Percentiles rank a stretch among this genome's conserved stretches.
Conservation (phyloP, 2,888 invertebrate genomes). For the Saturnia pavonia region DNA sequence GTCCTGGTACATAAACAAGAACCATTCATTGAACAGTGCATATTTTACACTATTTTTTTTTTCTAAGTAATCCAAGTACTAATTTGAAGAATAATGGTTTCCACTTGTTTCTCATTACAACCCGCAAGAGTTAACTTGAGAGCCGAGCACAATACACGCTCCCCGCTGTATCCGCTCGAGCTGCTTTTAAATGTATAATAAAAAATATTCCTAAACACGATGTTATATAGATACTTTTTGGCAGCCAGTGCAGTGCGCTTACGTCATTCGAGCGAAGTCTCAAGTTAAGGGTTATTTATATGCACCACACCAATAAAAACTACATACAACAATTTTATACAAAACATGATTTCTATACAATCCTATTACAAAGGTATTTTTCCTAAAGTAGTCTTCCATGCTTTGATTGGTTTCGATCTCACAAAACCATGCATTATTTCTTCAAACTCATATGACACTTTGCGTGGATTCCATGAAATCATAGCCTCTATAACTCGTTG, state of each 20-base stretch:
- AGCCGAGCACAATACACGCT: no score
- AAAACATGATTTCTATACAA: conserved; percentile 59
- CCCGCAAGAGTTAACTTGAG: no score
- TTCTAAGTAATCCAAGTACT: background rate
- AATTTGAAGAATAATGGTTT: background rate
- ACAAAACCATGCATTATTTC: conserved; percentile 52
- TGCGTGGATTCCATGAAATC: conserved; percentile 52
- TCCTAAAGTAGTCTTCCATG: conserved; percentile 55
- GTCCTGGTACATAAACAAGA: background rate
- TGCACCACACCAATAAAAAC: background rate
- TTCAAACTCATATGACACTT: conserved; percentile 54
- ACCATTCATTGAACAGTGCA: background rate
- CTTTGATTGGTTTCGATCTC: conserved; percentile 49
- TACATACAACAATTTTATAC: background rate
- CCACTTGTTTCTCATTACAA: background rate
- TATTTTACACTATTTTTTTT: background rate
- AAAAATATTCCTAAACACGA: no score
- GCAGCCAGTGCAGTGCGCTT: no score
- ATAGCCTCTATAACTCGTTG: conserved; percentile 50
- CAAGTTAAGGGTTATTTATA: no score
- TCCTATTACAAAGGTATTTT: conserved; percentile 81
- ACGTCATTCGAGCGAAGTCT: no score
- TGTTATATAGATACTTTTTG: no score
- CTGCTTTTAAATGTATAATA: no score
- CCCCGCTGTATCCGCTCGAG: no score